phyloP scores from a whole-genome alignment of 2,797 vertebrate genomes.

The Enteromius treurensis region DNA sequence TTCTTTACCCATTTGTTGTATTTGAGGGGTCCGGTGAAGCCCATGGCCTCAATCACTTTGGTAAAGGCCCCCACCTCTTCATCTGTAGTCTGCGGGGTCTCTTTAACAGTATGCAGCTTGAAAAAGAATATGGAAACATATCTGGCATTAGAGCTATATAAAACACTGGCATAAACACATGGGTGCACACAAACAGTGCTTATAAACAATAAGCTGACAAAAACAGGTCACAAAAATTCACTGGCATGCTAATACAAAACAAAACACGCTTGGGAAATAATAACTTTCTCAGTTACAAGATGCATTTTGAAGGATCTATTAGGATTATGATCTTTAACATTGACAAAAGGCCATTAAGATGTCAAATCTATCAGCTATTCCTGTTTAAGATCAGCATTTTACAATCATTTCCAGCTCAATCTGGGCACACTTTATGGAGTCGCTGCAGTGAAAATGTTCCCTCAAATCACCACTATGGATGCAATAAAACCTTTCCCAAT shows the following conservation, averaged over 20 bases:
- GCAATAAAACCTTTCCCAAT: constrained; percentile 25
- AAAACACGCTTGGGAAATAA: neutral
- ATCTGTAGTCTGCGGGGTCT: constrained; percentile 81
- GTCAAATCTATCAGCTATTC: constrained; percentile 10
- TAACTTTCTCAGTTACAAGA: neutral
- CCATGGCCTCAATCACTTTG: constrained; percentile 94
- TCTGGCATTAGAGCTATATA: constrained; percentile 13
- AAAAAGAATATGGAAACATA: constrained; percentile 17
- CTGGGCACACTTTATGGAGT: constrained; percentile 11
- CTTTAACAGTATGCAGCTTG: constrained; percentile 76
- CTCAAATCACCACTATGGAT: constrained; percentile 16
- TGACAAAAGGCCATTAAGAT: neutral
- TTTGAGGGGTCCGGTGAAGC: constrained; percentile 94
- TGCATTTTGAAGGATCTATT: neutral
- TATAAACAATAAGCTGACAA: neutral
- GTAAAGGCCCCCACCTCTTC: constrained; percentile 92
- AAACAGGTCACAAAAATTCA: neutral
- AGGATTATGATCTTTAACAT: neutral
- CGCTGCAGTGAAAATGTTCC: constrained; percentile 16
- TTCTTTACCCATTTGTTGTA: constrained; percentile 96
- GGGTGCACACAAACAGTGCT: neutral
- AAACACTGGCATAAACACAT: neutral
- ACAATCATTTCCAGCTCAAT: constrained; percentile 19
- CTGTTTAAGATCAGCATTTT: neutral
- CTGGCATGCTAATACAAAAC: neutral